Evolutionary conservation across 2,888 invertebrate species (phyloP).

Genomic region (Sminthurides aquaticus): DNA sequence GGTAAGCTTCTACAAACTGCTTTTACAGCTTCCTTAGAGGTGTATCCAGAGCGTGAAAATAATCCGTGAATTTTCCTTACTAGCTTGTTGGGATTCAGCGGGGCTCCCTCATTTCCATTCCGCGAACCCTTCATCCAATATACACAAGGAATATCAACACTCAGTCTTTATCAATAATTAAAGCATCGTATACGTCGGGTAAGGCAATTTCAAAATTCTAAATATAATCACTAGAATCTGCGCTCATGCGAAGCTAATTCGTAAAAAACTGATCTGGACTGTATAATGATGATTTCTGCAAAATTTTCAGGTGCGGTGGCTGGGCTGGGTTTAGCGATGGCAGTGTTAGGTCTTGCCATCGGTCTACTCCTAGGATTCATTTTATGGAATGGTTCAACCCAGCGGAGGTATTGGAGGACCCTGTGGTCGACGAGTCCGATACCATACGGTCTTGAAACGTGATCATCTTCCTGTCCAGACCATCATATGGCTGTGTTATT

Average conservation of each 20-base stretch:
- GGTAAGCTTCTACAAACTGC: slow-evolving; percentile 33
- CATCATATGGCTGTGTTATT: no score
- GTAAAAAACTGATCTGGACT: no score
- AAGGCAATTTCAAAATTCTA: slow-evolving; percentile 9
- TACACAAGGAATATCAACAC: slow-evolving; percentile 39
- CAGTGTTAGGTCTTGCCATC: slow-evolving; percentile 45
- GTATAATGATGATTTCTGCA: neutral
- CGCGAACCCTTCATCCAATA: slow-evolving; percentile 45
- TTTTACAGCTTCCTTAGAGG: no score
- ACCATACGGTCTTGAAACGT: slow-evolving; percentile 41
- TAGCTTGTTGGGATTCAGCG: slow-evolving; percentile 45
- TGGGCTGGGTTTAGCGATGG: slow-evolving; percentile 47
- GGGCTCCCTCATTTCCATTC: slow-evolving; percentile 45
- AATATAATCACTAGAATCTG: neutral
- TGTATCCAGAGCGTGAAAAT: no score
- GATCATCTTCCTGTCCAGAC: slow-evolving; percentile 10
- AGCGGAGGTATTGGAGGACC: slow-evolving; percentile 43
- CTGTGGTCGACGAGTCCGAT: slow-evolving; percentile 38
- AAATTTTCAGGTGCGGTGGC: slow-evolving; percentile 45
- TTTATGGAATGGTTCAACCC: slow-evolving; percentile 45
- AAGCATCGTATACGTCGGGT: slow-evolving; percentile 45
- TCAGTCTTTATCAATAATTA: slow-evolving; percentile 42
- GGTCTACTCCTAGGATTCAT: slow-evolving; percentile 46
- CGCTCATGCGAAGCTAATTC: no score
- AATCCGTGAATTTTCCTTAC: no score